phyloP scores from a whole-genome alignment of 2,797 vertebrate genomes.

The Astyanax mexicanus region DNA sequence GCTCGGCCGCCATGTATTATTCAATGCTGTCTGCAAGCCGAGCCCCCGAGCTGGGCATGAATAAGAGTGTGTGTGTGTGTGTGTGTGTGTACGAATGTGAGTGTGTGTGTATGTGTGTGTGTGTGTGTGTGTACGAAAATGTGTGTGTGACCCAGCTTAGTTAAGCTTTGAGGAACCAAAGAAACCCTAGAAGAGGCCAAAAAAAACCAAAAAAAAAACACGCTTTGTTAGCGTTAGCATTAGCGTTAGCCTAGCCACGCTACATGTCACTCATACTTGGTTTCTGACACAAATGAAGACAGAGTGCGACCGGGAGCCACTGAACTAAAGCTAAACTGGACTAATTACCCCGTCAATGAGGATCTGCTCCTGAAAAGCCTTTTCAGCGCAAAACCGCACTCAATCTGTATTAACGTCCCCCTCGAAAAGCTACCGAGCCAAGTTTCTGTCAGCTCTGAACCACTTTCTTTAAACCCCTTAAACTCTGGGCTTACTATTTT shows the following conservation, averaged over 20 bases:
- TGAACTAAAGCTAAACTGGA: not conserved
- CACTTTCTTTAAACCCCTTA: too few relatives aligned
- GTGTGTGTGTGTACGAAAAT: conserved; percentile 10
- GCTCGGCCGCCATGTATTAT: conserved; percentile 69
- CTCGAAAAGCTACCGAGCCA: too few relatives aligned
- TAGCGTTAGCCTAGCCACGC: conserved; percentile 5
- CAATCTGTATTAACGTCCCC: conserved; percentile 1
- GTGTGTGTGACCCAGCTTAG: not conserved
- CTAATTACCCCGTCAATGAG: not conserved
- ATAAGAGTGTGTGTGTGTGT: too few relatives aligned
- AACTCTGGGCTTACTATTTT: too few relatives aligned
- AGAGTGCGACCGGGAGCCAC: not conserved
- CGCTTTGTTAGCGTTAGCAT: too few relatives aligned
- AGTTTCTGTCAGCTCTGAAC: not conserved
- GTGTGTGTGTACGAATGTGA: too few relatives aligned
- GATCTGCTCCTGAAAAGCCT: conserved; percentile 5
- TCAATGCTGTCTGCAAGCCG: conserved; percentile 57
- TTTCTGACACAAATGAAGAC: too few relatives aligned
- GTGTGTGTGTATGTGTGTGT: too few relatives aligned
- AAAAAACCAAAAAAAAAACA: too few relatives aligned
- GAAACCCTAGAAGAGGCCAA: too few relatives aligned
- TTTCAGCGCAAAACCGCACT: not conserved
- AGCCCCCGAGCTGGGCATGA: conserved; percentile 32
- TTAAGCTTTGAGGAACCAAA: too few relatives aligned
- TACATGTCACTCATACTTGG: conserved; percentile 1